Percentiles rank a stretch among this genome's conserved stretches.
phyloP scores from a whole-genome alignment of 2,797 vertebrate genomes.

The Etheostoma nigrum region DNA sequence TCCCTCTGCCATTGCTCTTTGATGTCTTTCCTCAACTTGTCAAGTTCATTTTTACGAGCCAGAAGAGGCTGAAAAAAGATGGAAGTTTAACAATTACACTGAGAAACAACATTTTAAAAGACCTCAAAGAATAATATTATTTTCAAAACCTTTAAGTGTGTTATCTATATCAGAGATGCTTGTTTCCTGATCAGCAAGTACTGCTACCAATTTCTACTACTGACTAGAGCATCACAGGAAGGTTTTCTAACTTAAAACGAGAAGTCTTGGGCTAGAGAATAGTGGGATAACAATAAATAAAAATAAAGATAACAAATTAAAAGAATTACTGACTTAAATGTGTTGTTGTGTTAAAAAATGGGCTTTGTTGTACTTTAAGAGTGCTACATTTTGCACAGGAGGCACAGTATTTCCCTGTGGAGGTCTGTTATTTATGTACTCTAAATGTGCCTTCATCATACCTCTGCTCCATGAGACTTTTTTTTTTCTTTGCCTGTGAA shows the following conservation, averaged over 20 bases:
- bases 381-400: background rate
- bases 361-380: background rate
- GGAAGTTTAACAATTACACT: background rate
- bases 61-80: constrained; percentile 89
- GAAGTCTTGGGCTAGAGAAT: background rate
- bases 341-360: background rate
- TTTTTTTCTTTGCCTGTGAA: background rate
- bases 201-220: background rate
- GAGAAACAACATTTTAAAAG: background rate
- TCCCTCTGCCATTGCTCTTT: constrained; percentile 99
- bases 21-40: constrained; percentile 96
- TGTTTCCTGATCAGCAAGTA: background rate
- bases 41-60: constrained; percentile 94
- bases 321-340: background rate
- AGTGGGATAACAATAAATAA: background rate
- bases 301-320: background rate
- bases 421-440: constrained; percentile 2
- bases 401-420: background rate
- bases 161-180: background rate
- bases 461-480: background rate
- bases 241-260: background rate
- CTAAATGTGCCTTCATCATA: background rate
- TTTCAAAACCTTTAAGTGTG: background rate
- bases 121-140: background rate
- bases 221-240: background rate